Percentiles rank a stretch among this genome's conserved stretches.
These are phyloP conservation scores for Crotalus viridis DNA, from an alignment of 2,113 vertebrate species.

Conservation along the genomic window DNA sequence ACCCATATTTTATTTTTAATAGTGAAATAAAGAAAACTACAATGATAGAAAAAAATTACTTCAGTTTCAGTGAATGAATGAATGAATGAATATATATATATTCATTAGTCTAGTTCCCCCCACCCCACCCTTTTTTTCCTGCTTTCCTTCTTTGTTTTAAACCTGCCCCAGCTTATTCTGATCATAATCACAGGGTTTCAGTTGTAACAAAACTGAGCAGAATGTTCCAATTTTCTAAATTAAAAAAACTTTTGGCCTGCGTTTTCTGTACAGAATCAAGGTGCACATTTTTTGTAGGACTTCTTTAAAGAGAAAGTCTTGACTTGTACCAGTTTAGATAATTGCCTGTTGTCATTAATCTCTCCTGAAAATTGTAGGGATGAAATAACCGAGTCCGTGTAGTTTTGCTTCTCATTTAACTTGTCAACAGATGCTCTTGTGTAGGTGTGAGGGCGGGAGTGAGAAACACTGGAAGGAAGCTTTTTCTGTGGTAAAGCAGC, in stretches of 20 bases:
- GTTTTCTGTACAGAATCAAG: slow-evolving; percentile 18
- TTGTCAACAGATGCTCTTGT: slow-evolving; percentile 15
- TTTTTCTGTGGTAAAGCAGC: slow-evolving; percentile 5
- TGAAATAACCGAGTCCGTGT: slow-evolving; percentile 26
- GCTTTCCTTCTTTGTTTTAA: not conserved
- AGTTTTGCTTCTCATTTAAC: slow-evolving; percentile 8
- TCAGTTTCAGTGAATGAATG: not conserved
- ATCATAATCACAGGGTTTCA: slow-evolving; percentile 31
- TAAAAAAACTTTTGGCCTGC: slow-evolving; percentile 17
- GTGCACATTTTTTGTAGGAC: slow-evolving; percentile 3
- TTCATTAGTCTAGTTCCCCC: not conserved
- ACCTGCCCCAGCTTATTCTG: not conserved
- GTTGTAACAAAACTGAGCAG: not conserved
- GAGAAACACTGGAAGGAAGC: not conserved
- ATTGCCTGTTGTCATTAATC: slow-evolving; percentile 19
- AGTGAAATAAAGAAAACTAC: not conserved
- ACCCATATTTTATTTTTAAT: not conserved
- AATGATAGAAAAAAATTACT: not conserved
- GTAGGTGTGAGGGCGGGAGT: slow-evolving; percentile 7
- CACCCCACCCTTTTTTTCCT: not conserved
- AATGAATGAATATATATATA: too few relatives aligned
- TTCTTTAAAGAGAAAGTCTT: slow-evolving; percentile 21
- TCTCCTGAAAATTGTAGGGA: slow-evolving; percentile 20
- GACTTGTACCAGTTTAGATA: slow-evolving; percentile 26
- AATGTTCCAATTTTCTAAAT: slow-evolving; percentile 18